Base-by-base conservation (phyloP, 2,797 vertebrate species). In the Mycteria americana region DNA sequence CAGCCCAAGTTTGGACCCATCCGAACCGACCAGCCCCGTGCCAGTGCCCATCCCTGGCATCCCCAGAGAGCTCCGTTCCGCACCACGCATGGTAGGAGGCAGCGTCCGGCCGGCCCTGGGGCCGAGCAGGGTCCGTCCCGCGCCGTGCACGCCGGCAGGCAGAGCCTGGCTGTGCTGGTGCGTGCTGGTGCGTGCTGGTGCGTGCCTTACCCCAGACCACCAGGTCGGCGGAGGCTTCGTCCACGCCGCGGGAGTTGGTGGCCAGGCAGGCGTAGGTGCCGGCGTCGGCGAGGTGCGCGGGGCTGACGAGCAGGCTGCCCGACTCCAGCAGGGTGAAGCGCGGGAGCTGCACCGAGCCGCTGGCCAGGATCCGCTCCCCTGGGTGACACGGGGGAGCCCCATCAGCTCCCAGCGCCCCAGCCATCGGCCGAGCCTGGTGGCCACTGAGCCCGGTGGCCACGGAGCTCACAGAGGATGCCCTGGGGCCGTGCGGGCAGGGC, bases 311-410 rank as follows among this genome's bases (percentile, higher is more conserved):
- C 46, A 99, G 98, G 60, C 99, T 99, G 85, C 99, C 99, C 0
- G 99, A 99, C 97, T 99, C 99, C 43, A 99, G 98, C 46, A 99
- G 98, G 0, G 99, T 99, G 97, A 99, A 99, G 11, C 99, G 98
- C 0, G 99, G 99, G 76, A 99, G 98, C 98, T 99, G 99, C 67
- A 99, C 98, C 0, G 99, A 99, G 39, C 99, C 99, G 0, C 99
- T 99, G 94, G 99, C 99, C 97, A 99, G 95, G 85, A 99, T 98
- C 14, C 98, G 98, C 94, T 99, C 99, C 78, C 99, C 99, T 99
- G 96, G 53, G 8, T 10, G 72, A 53, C 25, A 35, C 31, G 0
- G 50, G 2, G 6, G 37, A 41, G 13, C 28, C 51, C 64, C 3
- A 0, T 90, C 68, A 92, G 60, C 3, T 16, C 41, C 68, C 37